Base-by-base conservation (phyloP, 2,113 vertebrate genomes). In the Sminthopsis crassicaudata region DNA sequence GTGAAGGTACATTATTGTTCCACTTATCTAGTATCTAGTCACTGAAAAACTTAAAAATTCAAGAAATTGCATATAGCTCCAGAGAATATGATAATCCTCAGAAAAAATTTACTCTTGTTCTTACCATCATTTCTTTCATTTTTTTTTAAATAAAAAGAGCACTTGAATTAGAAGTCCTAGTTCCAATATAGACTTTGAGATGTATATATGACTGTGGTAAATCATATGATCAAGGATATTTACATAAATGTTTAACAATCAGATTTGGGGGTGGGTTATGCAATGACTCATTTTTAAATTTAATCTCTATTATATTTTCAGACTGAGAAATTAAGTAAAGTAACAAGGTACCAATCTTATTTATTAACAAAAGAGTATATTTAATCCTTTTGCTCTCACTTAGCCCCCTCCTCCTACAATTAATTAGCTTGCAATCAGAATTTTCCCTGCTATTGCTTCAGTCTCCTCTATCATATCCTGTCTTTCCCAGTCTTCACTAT, bases 41-140 rank as follows among this genome's bases (percentile, higher is more conserved):
- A 42, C n/a, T 91, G n/a, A 22, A 36, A 57, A 95, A 53, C 11
- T 88, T 96, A 42, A 84, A 84, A 84, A 84, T 94, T 89, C 57
- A 46, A 48, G 90, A 19, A 22, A 48, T 95, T 95, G 8, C n/a
- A 16, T 9, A 0, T 0, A 1, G 10, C 27, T 12, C 2, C 1
- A 42, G 36, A 26, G n/a, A 23, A 42, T 23, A n/a, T 84, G n/a
- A 84, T 84, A 22, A 42, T 1, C 4, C 36, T 84, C 7, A 42
- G 1, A 84, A 2, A 84, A n/a, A 84, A 11, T 42, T 84, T 84
- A 84, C 7, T 84, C n/a, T 23, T 84, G 6, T 84, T 42, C 67
- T 42, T 84, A 8, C 30, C 30, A n/a, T 42, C n/a, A 42, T 84
- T 16, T 84, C 36, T 42, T 42, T 84, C n/a, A 8, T 42, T 84